Percentiles rank a stretch among this genome's conserved stretches.
Evolutionary conservation across 1,140 invertebrate genomes (phyloP).

Genomic region (Conus ventricosus): DNA sequence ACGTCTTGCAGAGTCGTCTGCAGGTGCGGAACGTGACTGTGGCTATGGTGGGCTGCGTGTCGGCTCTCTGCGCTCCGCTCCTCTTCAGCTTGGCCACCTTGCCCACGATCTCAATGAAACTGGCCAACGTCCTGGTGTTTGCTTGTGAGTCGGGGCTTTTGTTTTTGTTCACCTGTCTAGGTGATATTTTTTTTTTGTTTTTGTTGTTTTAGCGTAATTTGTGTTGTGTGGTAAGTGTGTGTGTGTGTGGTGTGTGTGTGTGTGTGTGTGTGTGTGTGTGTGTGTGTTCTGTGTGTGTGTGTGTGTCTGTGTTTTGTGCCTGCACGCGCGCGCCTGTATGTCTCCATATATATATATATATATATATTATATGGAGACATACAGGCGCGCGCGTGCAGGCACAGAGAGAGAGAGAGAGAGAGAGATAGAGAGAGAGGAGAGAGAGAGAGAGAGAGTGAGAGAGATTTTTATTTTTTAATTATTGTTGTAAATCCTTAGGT

Average conservation of each 20-base stretch:
- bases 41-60: slow-evolving; percentile 29
- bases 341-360: neutral
- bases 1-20: neutral
- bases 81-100: slow-evolving; percentile 21
- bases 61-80: neutral
- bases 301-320: too few relatives aligned
- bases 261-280: too few relatives aligned
- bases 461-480: too few relatives aligned
- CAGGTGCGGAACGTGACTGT: slow-evolving; percentile 4
- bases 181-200: neutral
- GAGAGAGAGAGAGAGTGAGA: too few relatives aligned
- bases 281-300: too few relatives aligned
- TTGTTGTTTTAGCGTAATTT: neutral
- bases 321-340: neutral
- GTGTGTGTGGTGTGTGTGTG: neutral
- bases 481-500: too few relatives aligned
- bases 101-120: neutral
- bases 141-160: slow-evolving; percentile 2
- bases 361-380: too few relatives aligned
- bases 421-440: too few relatives aligned
- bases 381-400: too few relatives aligned
- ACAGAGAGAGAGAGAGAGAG: too few relatives aligned
- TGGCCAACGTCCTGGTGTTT: neutral
- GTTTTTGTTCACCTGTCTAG: neutral
- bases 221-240: neutral